phyloP scores from a whole-genome alignment of 2,797 vertebrate species.

The Alfaro cultratus region DNA sequence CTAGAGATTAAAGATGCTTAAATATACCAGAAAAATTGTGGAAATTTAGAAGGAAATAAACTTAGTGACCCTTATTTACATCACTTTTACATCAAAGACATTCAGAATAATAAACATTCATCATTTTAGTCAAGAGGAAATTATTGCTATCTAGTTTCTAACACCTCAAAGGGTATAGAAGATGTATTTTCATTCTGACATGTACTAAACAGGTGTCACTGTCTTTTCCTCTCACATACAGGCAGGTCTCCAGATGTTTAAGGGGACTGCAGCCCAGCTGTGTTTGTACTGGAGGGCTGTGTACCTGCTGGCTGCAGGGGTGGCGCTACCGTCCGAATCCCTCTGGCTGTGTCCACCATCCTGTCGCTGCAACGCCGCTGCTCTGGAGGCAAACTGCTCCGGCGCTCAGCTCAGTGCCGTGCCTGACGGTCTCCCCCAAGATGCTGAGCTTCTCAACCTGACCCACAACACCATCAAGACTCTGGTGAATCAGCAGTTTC shows the following conservation, averaged over 20 bases:
- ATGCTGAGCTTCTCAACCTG: constrained; percentile 80
- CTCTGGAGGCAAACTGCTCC: constrained; percentile 82
- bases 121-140: background rate
- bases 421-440: constrained; percentile 74
- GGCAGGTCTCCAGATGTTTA: constrained; percentile 78
- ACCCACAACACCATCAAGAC: constrained; percentile 83
- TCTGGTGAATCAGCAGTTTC: constrained; percentile 81
- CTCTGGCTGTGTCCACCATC: constrained; percentile 73
- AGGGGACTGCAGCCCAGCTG: constrained; percentile 57
- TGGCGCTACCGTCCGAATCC: constrained; percentile 53
- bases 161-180: background rate
- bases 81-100: background rate
- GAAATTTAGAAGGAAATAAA: background rate
- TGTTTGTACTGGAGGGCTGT: constrained; percentile 71
- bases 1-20: background rate
- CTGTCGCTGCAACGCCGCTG: constrained; percentile 79
- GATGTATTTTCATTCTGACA: background rate
- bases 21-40: background rate
- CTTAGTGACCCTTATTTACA: background rate
- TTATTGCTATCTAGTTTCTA: background rate
- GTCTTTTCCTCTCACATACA: constrained; percentile 33
- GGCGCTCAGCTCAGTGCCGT: constrained; percentile 72
- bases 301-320: constrained; percentile 66
- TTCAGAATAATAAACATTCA: background rate
- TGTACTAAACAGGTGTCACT: background rate